These are phyloP conservation scores for Mastomys natalensis DNA, from an alignment of 2,113 vertebrate genomes.

Conservation along the genomic window DNA sequence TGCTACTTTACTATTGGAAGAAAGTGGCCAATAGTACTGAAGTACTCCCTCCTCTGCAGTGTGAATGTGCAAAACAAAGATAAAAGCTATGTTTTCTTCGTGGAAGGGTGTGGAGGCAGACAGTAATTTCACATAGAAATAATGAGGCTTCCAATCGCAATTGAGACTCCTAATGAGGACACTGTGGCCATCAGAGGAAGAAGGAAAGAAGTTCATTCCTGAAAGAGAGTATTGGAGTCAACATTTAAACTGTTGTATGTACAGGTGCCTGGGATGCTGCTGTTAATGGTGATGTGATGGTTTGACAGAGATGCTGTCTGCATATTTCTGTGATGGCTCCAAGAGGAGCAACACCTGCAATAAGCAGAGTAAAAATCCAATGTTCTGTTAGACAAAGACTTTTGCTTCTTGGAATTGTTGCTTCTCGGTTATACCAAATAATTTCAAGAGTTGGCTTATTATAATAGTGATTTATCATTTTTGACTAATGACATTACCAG, in stretches of 20 bases:
- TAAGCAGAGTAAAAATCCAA: slow-evolving; percentile 42
- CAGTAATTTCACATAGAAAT: slow-evolving; percentile 82
- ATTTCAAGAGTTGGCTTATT: slow-evolving; percentile 48
- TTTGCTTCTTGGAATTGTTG: slow-evolving; percentile 31
- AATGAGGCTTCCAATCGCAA: slow-evolving; percentile 74
- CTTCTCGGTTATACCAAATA: slow-evolving; percentile 55
- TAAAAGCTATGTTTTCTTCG: slow-evolving; percentile 81
- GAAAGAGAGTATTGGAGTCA: slow-evolving; percentile 74
- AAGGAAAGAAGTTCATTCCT: slow-evolving; percentile 70
- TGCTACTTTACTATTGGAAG: slow-evolving; percentile 69
- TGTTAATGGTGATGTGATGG: slow-evolving; percentile 52
- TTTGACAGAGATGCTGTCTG: slow-evolving; percentile 50
- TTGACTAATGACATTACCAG: slow-evolving; percentile 40
- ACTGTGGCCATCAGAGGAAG: slow-evolving; percentile 64
- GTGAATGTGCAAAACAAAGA: slow-evolving; percentile 79
- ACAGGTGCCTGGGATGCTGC: background rate
- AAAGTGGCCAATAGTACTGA: slow-evolving; percentile 63
- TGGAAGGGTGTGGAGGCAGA: slow-evolving; percentile 81
- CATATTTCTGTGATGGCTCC: slow-evolving; percentile 35
- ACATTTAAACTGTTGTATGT: slow-evolving; percentile 10
- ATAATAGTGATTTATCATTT: slow-evolving; percentile 16
- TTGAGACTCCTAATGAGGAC: slow-evolving; percentile 74
- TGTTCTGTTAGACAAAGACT: slow-evolving; percentile 39
- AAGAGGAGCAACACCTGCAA: slow-evolving; percentile 40
- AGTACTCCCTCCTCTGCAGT: background rate